Percentiles rank a stretch among this genome's conserved stretches.
phyloP scores from a whole-genome alignment of 2,888 invertebrate genomes.

The Diploptera punctata region DNA sequence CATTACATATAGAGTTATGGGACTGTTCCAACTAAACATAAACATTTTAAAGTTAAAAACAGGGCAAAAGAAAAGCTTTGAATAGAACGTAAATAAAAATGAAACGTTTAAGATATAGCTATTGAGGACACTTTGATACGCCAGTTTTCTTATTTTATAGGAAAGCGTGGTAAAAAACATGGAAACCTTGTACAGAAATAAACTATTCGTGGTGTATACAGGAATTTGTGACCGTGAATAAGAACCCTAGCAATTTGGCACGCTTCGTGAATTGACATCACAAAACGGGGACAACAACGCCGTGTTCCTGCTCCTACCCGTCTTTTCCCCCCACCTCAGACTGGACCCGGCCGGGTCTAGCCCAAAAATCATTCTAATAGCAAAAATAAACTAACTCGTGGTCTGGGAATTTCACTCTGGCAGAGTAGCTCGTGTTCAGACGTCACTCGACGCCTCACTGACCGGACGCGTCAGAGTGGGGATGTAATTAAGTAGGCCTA shows the following conservation, averaged over 20 bases:
- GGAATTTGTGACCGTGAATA: slow-evolving; percentile 4
- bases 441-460: no score
- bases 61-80: no score
- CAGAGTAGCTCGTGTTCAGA: no score
- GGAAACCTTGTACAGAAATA: neutral
- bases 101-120: no score
- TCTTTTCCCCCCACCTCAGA: neutral
- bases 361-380: neutral
- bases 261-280: neutral
- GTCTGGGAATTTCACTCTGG: slow-evolving; percentile 3
- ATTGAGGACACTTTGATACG: no score
- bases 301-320: neutral
- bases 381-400: slow-evolving; percentile 28
- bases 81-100: no score
- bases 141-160: no score
- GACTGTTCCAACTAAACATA: no score
- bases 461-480: no score
- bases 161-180: neutral
- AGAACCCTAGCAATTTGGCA: neutral
- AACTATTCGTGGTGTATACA: neutral
- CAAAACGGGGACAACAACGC: neutral
- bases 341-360: neutral
- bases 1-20: no score
- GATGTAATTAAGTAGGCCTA: no score
- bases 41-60: no score